Conservation (phyloP, 2,113 vertebrate genomes). For the Pelecanus crispus region DNA sequence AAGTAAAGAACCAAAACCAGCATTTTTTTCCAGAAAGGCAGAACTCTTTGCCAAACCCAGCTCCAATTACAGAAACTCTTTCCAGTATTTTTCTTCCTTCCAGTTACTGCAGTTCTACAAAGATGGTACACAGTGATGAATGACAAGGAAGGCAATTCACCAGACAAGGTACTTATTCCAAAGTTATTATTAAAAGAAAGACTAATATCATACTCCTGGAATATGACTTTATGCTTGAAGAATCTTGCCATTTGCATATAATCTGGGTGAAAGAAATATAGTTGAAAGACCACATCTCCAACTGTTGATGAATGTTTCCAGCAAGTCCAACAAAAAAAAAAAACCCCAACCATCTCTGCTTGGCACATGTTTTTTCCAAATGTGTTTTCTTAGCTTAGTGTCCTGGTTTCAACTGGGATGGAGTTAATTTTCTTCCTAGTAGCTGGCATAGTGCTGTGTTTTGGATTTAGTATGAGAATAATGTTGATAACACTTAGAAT, state of each 20-base stretch:
- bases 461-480: too few relatives aligned
- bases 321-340: background rate
- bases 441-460: too few relatives aligned
- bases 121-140: background rate
- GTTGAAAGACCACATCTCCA: background rate
- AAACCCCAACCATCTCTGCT: background rate
- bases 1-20: background rate
- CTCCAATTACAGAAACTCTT: background rate
- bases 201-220: background rate
- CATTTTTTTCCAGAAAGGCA: background rate
- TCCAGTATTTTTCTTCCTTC: background rate
- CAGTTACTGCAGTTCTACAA: background rate
- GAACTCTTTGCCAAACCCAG: background rate
- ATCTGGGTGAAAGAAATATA: background rate
- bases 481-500: too few relatives aligned
- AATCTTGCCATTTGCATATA: background rate
- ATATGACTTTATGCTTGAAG: background rate
- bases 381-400: background rate
- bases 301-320: background rate
- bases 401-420: too few relatives aligned
- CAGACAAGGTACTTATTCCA: background rate
- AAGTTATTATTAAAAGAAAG: background rate
- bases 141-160: background rate
- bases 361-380: background rate
- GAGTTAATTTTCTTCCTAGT: too few relatives aligned